Conservation (phyloP, 2,797 vertebrate genomes). For the Scleropages formosus region DNA sequence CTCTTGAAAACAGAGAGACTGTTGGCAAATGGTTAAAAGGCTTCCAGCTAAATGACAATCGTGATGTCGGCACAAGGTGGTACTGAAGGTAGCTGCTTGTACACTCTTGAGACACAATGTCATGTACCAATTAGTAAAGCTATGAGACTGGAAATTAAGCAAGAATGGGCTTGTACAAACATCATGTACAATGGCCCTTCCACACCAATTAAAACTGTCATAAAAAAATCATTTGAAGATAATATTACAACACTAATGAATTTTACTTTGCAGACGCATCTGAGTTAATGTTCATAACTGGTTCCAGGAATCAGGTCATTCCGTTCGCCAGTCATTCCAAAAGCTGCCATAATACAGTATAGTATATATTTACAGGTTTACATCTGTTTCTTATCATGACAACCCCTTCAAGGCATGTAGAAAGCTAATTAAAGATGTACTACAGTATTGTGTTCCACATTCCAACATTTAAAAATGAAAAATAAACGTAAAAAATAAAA, state of each 20-base stretch:
- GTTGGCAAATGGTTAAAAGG: slow-evolving; percentile 47
- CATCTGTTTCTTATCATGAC: no score
- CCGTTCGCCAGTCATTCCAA: neutral
- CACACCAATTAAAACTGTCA: neutral
- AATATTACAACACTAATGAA: neutral
- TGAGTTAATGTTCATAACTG: neutral
- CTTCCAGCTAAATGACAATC: slow-evolving; percentile 35
- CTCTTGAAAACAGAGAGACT: slow-evolving; percentile 34
- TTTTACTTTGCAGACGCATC: neutral
- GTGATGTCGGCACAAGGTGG: slow-evolving; percentile 47
- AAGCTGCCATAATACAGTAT: neutral
- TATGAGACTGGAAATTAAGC: slow-evolving; percentile 15
- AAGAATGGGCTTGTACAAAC: neutral
- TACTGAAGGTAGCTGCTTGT: slow-evolving; percentile 12
- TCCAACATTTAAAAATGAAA: no score
- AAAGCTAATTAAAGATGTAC: no score
- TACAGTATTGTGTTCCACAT: no score
- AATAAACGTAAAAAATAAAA: no score
- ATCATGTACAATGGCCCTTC: neutral
- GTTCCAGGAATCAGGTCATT: slow-evolving; percentile 2
- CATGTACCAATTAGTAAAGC: slow-evolving; percentile 10
- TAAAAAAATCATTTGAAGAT: neutral
- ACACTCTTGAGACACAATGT: neutral
- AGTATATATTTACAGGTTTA: neutral
- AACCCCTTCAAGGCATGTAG: no score